Percentiles rank a stretch among this genome's conserved stretches.
These are phyloP conservation scores for Pachyrhynchus sulphureomaculatus DNA, from an alignment of 1,140 invertebrate genomes.

Conservation along the genomic window DNA sequence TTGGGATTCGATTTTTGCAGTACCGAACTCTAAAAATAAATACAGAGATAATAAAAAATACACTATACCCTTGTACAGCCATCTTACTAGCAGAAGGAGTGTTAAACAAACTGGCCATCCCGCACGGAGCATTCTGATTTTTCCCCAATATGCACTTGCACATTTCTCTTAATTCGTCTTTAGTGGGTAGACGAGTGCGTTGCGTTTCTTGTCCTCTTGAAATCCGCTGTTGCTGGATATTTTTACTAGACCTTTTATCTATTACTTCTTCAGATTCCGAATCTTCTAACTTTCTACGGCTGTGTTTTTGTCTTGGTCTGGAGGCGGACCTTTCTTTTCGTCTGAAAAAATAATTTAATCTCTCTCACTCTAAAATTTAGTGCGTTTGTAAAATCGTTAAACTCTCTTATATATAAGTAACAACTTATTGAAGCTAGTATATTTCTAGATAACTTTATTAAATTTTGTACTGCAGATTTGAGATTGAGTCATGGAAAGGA, in stretches of 20 bases:
- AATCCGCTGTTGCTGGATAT: too few species aligned
- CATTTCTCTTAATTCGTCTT: slow-evolving; percentile 12
- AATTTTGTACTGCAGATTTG: too few species aligned
- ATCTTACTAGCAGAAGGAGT: slow-evolving; percentile 11
- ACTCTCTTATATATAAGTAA: too few species aligned
- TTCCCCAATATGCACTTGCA: slow-evolving; percentile 18
- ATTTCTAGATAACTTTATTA: too few species aligned
- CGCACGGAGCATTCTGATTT: not conserved
- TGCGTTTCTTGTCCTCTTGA: not conserved
- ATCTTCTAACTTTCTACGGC: not conserved
- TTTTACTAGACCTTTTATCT: too few species aligned
- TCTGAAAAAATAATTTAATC: too few species aligned
- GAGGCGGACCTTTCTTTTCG: not conserved
- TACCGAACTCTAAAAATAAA: too few species aligned
- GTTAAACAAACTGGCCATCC: slow-evolving; percentile 8
- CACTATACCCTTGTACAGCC: not conserved
- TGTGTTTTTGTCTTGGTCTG: not conserved
- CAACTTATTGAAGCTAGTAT: too few species aligned
- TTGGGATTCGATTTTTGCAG: too few species aligned
- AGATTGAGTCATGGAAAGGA: too few species aligned
- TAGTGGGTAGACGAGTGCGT: not conserved
- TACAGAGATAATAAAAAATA: not conserved
- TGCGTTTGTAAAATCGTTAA: too few species aligned
- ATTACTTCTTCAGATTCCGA: not conserved
- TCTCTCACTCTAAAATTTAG: too few species aligned